Conservation (phyloP, 1,140 invertebrate genomes). For the Drosophila lacertosa region DNA sequence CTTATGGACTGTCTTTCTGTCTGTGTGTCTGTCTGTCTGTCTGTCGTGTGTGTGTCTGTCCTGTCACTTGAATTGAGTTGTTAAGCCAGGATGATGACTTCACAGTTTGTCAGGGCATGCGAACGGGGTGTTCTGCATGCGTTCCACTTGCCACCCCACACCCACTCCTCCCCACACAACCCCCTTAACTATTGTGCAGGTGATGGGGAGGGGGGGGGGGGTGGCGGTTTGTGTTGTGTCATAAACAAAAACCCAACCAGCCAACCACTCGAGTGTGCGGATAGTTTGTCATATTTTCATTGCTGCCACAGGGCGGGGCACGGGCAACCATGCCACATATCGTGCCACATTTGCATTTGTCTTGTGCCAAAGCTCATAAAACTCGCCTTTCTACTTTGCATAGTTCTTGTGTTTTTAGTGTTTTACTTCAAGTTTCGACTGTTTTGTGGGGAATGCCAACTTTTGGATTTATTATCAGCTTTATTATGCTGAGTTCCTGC, state of each 20-base stretch:
- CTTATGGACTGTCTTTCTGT: conserved; percentile 36
- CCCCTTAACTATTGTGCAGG: conserved; percentile 7
- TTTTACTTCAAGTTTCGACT: too few relatives aligned
- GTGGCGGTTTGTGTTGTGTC: conserved; percentile 6
- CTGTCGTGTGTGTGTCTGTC: conserved; percentile 17
- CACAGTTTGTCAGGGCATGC: conserved; percentile 81
- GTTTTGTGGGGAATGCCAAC: conserved; percentile 12
- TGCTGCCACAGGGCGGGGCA: too few relatives aligned
- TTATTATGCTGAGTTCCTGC: background rate
- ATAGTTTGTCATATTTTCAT: conserved; percentile 64
- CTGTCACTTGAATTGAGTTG: conserved; percentile 76
- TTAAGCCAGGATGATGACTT: conserved; percentile 83
- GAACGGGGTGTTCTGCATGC: conserved; percentile 39
- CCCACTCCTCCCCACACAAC: too few relatives aligned
- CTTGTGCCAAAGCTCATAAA: conserved; percentile 44
- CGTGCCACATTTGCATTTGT: conserved; percentile 79
- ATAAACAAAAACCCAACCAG: conserved; percentile 26
- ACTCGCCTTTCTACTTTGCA: conserved; percentile 50
- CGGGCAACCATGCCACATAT: conserved; percentile 28
- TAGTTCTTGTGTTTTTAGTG: conserved; percentile 19
- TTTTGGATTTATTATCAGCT: background rate
- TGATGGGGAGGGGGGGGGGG: background rate
- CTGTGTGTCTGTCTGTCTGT: background rate
- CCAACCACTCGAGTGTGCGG: conserved; percentile 31
- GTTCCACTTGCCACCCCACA: conserved; percentile 23